Percentiles rank a stretch among this genome's conserved stretches.
These are phyloP conservation scores for Aporrectodea caliginosa DNA, from an alignment of 1,140 invertebrate species.

Conservation along the genomic window DNA sequence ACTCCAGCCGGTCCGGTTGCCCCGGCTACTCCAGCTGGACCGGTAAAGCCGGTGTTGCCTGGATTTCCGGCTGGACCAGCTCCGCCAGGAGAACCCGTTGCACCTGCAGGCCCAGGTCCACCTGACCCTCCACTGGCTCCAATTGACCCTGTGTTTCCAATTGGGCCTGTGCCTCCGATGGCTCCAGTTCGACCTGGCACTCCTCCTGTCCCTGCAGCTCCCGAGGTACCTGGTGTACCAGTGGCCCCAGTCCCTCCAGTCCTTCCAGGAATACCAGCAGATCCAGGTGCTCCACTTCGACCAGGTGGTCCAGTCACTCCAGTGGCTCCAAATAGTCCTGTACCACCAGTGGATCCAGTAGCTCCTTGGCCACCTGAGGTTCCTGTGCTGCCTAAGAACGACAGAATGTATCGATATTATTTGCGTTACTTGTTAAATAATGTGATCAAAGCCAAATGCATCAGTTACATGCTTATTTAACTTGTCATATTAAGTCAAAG, in stretches of 20 bases:
- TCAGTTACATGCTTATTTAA: too few relatives aligned
- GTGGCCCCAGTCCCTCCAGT: background rate
- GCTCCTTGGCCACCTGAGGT: background rate
- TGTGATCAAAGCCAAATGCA: too few relatives aligned
- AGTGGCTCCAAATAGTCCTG: background rate
- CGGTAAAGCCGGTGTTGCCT: slow-evolving; percentile 7
- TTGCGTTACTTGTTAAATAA: too few relatives aligned
- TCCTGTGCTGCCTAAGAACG: background rate
- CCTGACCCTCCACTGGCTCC: background rate
- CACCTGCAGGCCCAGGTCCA: background rate
- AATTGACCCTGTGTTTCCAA: background rate
- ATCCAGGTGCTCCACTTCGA: background rate
- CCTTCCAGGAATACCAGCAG: slow-evolving; percentile 7
- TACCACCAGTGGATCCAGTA: background rate
- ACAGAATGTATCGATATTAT: too few relatives aligned
- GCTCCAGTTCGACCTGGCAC: slow-evolving; percentile 11
- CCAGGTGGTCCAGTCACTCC: background rate
- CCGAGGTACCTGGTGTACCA: background rate
- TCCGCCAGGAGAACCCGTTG: slow-evolving; percentile 5
- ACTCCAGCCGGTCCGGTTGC: background rate
- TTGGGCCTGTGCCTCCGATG: background rate
- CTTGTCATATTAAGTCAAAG: too few relatives aligned
- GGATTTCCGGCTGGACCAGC: slow-evolving; percentile 6
- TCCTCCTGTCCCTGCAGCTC: background rate
- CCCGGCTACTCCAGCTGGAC: slow-evolving; percentile 5